phyloP scores from a whole-genome alignment of 2,113 vertebrate genomes.

The Candoia aspera region DNA sequence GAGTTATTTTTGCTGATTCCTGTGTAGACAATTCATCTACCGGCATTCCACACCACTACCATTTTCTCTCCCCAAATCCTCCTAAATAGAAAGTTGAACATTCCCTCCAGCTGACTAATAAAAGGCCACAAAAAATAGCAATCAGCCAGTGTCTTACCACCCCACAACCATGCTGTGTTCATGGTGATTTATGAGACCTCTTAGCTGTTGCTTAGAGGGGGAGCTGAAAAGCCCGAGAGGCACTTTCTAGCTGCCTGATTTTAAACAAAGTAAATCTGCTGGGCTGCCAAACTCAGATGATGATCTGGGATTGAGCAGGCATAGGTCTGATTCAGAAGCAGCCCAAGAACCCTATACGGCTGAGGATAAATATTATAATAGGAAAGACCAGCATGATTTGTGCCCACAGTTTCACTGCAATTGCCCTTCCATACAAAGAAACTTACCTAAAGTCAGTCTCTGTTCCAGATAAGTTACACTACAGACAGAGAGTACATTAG shows the following conservation, averaged over 20 bases:
- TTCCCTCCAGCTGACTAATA: neutral
- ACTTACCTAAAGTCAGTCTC: neutral
- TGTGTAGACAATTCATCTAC: neutral
- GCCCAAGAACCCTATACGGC: neutral
- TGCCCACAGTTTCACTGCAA: neutral
- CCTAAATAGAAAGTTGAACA: neutral
- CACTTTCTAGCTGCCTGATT: neutral
- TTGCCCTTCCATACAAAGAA: neutral
- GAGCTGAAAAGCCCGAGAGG: neutral
- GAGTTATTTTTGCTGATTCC: neutral
- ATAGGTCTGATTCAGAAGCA: neutral
- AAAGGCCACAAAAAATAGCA: neutral
- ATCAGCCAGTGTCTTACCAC: neutral
- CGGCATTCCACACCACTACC: neutral
- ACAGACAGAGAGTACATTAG: neutral
- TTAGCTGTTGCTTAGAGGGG: neutral
- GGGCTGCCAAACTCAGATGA: neutral
- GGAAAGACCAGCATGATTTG: constrained; percentile 4
- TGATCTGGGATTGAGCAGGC: neutral
- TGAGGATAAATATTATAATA: neutral
- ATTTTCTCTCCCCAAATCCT: neutral
- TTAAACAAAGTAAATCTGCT: neutral
- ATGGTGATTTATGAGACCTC: neutral
- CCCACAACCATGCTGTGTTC: neutral
- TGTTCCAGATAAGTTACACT: neutral